phyloP scores from a whole-genome alignment of 2,888 invertebrate species.

The Drosophila tripunctata region DNA sequence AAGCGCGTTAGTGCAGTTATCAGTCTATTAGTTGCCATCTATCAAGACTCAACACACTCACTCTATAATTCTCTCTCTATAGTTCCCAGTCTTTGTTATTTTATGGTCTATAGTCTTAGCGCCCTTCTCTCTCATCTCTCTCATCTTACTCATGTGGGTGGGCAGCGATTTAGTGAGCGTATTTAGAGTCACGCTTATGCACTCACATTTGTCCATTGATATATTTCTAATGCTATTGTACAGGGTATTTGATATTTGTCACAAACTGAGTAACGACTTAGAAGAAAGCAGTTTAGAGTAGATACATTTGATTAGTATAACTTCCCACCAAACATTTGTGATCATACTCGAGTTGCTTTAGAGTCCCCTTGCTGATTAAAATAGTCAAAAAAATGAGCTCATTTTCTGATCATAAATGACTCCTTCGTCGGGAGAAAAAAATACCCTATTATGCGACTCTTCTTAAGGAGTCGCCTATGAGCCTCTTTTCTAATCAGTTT shows the following conservation, averaged over 20 bases:
- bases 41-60: constrained; percentile 19
- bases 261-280: neutral
- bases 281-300: neutral
- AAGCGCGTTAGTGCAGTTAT: constrained; percentile 75
- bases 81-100: neutral
- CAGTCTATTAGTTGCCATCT: constrained; percentile 70
- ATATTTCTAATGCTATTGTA: neutral
- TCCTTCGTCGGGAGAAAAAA: too few species aligned
- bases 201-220: constrained; percentile 33
- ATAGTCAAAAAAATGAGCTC: too few species aligned
- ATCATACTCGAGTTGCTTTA: too few species aligned
- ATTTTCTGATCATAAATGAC: too few species aligned
- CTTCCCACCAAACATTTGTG: too few species aligned
- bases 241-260: neutral
- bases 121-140: neutral
- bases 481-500: too few species aligned
- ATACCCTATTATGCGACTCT: too few species aligned
- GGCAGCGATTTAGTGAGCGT: constrained; percentile 41
- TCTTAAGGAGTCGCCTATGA: too few species aligned
- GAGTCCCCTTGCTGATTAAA: too few species aligned
- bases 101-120: neutral
- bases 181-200: constrained; percentile 44
- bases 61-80: neutral
- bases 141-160: constrained; percentile 20
- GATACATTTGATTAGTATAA: too few species aligned